Base-by-base conservation (phyloP, 2,888 invertebrate species). In the Oscheius sp. region DNA sequence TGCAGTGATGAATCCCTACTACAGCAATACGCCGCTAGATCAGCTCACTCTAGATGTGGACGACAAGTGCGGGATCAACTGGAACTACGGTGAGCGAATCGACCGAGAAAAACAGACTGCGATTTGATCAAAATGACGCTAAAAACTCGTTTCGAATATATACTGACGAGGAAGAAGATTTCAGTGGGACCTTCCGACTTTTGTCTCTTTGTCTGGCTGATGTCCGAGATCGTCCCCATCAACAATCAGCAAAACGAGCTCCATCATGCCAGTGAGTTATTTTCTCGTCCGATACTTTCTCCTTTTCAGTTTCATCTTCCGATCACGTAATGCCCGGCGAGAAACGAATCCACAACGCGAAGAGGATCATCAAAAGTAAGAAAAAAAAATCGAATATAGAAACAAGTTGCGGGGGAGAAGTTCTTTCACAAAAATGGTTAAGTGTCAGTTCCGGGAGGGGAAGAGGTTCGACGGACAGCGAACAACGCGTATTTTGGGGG, bases 1-100 rank as follows among this genome's bases (percentile, higher is more conserved):
- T 22, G 86, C 85, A 17, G 70, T 85, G 36, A 85, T 85, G 85
- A 76, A 80, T 63, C 84, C 85, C 5, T 82, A 84, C 62, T 80
- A 81, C 68, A 80, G 79, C 68, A 78, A 81, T 62, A 75, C 73
- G 20, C 74, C 79, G 8, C 67, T 85, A 22, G 79, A 82, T 33
- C 54, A 72, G 51, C 76, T 85, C 38, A 67, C 71, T 20, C 71
- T 86, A 47, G 82, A 84, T 65, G 64, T 82, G 12, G 86, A 86
- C 67, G 86, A 86, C 73, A 81, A 84, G 66, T 86, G 86, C 71
- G 86, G 85, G 14, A 73, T 86, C 30, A 83, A 84, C 68, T 86
- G 86, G 86, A 86, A 82, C 67, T 85, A 84, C 68, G 78, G 85
- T 82, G 50, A 59, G n/a, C n/a, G n/a, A n/a, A n/a, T n/a, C n/a